Conservation (phyloP, 2,113 vertebrate genomes). For the Lutjanus erythropterus region DNA sequence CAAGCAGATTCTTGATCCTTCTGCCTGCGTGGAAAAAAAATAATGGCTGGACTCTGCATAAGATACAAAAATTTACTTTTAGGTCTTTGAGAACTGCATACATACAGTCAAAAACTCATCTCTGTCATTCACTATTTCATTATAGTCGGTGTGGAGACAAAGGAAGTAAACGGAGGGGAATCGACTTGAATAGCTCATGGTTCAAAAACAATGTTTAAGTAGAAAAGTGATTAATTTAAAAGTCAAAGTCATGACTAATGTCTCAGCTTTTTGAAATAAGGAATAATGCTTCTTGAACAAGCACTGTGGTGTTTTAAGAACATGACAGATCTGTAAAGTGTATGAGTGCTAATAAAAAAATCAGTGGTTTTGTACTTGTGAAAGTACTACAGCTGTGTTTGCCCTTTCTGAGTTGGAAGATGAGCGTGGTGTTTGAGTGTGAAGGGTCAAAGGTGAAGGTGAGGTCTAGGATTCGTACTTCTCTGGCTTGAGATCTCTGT, state of each 20-base stretch:
- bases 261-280: background rate
- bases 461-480: slow-evolving; percentile 87
- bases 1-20: too few relatives aligned
- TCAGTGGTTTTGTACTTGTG: background rate
- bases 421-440: background rate
- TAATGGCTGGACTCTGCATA: too few relatives aligned
- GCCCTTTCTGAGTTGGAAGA: background rate
- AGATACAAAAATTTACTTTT: background rate
- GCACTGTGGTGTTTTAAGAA: background rate
- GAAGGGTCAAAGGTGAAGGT: slow-evolving; percentile 3
- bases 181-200: background rate
- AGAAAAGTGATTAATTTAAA: background rate
- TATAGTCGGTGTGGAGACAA: background rate
- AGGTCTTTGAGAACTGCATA: background rate
- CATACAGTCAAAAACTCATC: background rate
- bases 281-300: background rate
- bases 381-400: background rate
- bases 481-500: slow-evolving; percentile 99
- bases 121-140: background rate
- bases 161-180: background rate
- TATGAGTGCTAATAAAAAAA: background rate
- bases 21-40: too few relatives aligned
- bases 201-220: background rate
- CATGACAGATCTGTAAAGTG: background rate
- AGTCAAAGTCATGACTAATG: background rate